A percentile compares a stretch with the other conserved stretches of the same genome.
phyloP scores from a whole-genome alignment of 1,140 invertebrate genomes.

The Achroia grisella region DNA sequence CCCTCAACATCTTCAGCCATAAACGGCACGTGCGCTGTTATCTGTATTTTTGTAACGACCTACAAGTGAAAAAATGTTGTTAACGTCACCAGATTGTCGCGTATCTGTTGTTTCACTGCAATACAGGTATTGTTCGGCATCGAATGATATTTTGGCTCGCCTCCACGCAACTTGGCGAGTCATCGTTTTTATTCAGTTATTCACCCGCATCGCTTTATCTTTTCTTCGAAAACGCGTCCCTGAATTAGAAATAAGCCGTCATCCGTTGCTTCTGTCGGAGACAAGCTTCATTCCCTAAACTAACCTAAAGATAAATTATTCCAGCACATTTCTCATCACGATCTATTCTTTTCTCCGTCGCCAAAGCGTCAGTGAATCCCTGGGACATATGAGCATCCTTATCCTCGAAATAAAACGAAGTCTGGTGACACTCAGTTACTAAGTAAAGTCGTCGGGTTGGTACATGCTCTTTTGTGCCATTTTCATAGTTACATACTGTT shows the following conservation, averaged over 20 bases:
- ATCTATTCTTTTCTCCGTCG: conserved; percentile 54
- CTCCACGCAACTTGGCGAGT: conserved; percentile 31
- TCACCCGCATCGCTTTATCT: conserved; percentile 52
- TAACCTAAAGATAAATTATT: conserved; percentile 67
- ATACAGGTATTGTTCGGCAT: conserved; percentile 35
- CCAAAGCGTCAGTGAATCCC: conserved; percentile 55
- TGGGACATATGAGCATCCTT: conserved; percentile 48
- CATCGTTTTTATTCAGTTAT: conserved; percentile 62
- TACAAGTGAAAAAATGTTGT: conserved; percentile 50
- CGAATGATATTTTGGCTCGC: conserved; percentile 22
- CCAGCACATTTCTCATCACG: conserved; percentile 65
- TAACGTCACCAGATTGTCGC: conserved; percentile 30
- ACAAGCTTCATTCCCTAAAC: conserved; percentile 54
- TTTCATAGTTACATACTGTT: background rate
- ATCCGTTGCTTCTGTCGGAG: conserved; percentile 42
- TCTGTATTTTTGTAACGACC: conserved; percentile 46
- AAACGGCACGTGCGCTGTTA: background rate
- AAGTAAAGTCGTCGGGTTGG: conserved; percentile 38
- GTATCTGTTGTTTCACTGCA: conserved; percentile 22
- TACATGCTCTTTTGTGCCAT: conserved; percentile 13
- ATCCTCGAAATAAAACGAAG: conserved; percentile 61
- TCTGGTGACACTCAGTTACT: conserved; percentile 32
- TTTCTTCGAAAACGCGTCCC: conserved; percentile 50
- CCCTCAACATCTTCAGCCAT: conserved; percentile 41
- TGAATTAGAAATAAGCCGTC: conserved; percentile 63